Conservation (phyloP, 1,140 invertebrate genomes). For the Conus ventricosus region DNA sequence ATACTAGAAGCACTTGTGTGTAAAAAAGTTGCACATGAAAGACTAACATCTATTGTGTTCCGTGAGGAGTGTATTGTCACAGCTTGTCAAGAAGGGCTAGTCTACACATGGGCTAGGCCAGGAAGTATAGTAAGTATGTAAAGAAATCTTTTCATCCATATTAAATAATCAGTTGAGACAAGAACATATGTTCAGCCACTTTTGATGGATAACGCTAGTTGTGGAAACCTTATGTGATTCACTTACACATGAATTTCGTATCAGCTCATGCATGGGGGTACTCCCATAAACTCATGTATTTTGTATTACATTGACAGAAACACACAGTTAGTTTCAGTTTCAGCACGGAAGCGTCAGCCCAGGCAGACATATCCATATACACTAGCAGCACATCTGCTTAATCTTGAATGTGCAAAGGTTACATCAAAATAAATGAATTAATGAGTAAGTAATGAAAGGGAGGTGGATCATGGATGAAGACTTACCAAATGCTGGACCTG, state of each 20-base stretch:
- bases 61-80: slow-evolving; percentile 97
- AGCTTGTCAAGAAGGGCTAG: slow-evolving; percentile 97
- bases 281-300: too few relatives aligned
- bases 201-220: background rate
- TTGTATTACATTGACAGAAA: too few relatives aligned
- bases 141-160: background rate
- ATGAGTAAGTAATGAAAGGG: too few relatives aligned
- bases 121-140: slow-evolving; percentile 74
- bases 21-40: slow-evolving; percentile 98
- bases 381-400: too few relatives aligned
- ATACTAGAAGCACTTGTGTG: slow-evolving; percentile 96
- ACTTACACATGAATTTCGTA: background rate
- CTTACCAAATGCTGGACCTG: too few relatives aligned
- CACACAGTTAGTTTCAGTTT: too few relatives aligned
- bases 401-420: too few relatives aligned
- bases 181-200: too few relatives aligned
- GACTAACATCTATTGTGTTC: slow-evolving; percentile 95
- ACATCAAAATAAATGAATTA: too few relatives aligned
- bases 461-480: too few relatives aligned
- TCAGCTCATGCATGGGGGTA: background rate
- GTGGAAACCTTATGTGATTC: background rate
- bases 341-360: too few relatives aligned
- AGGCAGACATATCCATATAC: too few relatives aligned
- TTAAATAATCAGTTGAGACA: background rate
- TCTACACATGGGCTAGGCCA: slow-evolving; percentile 98